phyloP scores from a whole-genome alignment of 2,113 vertebrate species.

The Menura novaehollandiae region DNA sequence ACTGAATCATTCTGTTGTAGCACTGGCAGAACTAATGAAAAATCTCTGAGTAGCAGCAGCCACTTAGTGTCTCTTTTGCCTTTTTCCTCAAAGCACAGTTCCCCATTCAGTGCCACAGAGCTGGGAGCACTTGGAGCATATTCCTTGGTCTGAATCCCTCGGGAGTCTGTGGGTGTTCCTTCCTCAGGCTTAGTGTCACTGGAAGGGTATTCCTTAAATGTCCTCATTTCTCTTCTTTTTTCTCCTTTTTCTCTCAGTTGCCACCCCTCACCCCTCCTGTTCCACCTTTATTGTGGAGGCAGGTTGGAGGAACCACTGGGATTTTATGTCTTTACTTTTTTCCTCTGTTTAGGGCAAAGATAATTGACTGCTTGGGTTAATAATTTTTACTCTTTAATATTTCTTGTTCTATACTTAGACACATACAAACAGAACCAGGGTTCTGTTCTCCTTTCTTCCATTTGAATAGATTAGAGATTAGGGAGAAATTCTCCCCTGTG shows the following conservation, averaged over 20 bases:
- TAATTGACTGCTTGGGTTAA: neutral
- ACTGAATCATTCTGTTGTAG: neutral
- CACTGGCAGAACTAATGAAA: neutral
- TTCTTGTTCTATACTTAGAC: neutral
- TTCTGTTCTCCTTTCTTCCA: neutral
- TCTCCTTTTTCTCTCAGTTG: neutral
- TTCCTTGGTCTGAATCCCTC: neutral
- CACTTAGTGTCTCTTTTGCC: neutral
- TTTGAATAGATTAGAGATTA: neutral
- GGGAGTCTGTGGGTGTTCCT: neutral
- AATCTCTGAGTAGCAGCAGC: neutral
- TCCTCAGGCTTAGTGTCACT: neutral
- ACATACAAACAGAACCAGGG: neutral
- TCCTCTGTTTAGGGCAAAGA: neutral
- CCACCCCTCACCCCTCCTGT: neutral
- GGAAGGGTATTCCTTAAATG: neutral
- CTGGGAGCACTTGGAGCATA: neutral
- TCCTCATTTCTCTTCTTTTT: neutral
- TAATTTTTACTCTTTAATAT: neutral
- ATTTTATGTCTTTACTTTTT: neutral
- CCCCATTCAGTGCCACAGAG: neutral
- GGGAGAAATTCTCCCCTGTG: neutral
- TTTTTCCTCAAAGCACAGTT: neutral
- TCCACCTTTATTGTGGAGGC: too few species aligned
- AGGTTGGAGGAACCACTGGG: fast-evolving